Percentiles rank a stretch among this genome's conserved stretches.
Conservation (phyloP, 2,113 vertebrate genomes). For the Blennius ocellaris region DNA sequence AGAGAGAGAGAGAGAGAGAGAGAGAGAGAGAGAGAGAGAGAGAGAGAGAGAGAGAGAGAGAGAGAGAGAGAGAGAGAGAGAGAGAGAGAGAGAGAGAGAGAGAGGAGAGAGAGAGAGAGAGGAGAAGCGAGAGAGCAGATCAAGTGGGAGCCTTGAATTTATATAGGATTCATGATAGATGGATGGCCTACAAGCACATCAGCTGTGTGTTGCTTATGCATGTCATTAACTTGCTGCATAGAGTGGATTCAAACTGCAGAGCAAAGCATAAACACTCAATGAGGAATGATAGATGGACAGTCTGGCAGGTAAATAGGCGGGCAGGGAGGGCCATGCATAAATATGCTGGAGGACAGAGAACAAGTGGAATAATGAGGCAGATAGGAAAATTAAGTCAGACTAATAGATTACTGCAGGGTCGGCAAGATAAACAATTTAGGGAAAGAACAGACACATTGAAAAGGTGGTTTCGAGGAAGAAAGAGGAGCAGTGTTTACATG, state of each 20-base stretch:
- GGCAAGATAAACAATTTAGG: conserved; percentile 28
- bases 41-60: not conserved
- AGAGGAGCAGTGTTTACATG: not conserved
- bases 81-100: conserved; percentile 32
- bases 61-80: not conserved
- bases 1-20: too few species aligned
- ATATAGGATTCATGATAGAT: conserved; percentile 62
- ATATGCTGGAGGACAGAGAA: conserved; percentile 43
- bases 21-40: not conserved
- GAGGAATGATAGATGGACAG: conserved; percentile 65
- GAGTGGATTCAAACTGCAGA: conserved; percentile 52
- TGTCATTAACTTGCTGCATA: conserved; percentile 60
- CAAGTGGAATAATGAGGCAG: conserved; percentile 29
- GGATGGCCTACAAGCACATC: conserved; percentile 51
- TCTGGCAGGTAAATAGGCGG: conserved; percentile 50
- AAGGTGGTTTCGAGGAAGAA: not conserved
- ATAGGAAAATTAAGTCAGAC: conserved; percentile 35
- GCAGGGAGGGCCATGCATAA: conserved; percentile 34
- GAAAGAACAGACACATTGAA: not conserved
- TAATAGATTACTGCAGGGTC: conserved; percentile 18
- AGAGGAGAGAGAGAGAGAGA: conserved; percentile 31
- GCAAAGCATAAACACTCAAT: conserved; percentile 56
- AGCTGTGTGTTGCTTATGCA: conserved; percentile 54
- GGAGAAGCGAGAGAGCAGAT: conserved; percentile 37
- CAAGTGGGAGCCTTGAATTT: conserved; percentile 55